Evolutionary conservation across 2,797 vertebrate genomes (phyloP).

Genomic region (Tapera naevia): DNA sequence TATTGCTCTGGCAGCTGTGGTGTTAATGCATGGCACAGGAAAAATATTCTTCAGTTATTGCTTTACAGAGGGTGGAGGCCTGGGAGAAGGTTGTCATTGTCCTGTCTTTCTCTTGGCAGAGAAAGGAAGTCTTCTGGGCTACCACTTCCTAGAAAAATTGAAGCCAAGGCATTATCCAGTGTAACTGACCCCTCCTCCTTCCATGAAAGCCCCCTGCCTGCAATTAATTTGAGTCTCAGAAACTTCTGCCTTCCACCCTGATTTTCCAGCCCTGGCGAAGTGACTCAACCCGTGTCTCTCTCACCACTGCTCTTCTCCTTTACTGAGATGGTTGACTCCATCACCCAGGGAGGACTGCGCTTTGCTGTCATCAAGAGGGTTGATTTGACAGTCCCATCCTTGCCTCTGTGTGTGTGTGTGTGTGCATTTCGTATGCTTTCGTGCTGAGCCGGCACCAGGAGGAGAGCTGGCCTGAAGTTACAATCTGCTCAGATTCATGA

Average conservation of each 20-base stretch:
- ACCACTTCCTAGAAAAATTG: conserved; percentile 51
- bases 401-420: background rate
- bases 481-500: conserved; percentile 52
- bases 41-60: background rate
- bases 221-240: conserved; percentile 3
- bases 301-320: background rate
- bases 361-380: background rate
- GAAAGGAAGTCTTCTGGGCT: conserved; percentile 31
- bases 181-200: background rate
- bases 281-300: background rate
- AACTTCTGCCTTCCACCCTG: background rate
- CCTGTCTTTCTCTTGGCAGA: conserved; percentile 11
- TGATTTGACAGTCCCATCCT: background rate
- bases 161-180: conserved; percentile 41
- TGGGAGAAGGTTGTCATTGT: conserved; percentile 23
- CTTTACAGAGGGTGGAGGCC: conserved; percentile 18
- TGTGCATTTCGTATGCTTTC: conserved; percentile 24
- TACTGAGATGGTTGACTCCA: background rate
- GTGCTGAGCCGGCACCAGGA: background rate
- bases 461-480: conserved; percentile 35
- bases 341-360: background rate
- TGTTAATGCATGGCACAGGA: background rate
- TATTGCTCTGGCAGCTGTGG: background rate
- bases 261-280: background rate
- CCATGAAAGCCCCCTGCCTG: background rate